Evolutionary conservation across 2,888 invertebrate species (phyloP), one percentile per base, ranked within the genome.

Genomic region (Rhyacophila evoluta): DNA sequence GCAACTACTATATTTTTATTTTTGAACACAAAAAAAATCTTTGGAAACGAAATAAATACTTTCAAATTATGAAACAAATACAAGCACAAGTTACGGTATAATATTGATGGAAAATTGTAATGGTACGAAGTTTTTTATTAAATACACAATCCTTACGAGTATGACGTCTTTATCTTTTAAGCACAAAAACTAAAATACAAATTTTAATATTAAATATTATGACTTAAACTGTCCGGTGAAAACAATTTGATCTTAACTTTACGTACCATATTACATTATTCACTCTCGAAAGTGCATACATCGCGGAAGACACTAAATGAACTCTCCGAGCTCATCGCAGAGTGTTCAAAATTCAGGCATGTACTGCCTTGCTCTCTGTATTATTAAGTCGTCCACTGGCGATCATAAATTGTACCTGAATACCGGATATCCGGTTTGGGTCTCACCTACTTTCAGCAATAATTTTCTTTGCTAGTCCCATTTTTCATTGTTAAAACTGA

Each of bases 311-410:
- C 37, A 72, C 72, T 27, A 37, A 72, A 38, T 38, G 38, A 37
- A 38, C 12, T 38, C 38, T 38, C 37, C 36, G 25, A 38, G 37
- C 38, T 72, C 5, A 38, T 25, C 72, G 38, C 19, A 8, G 29
- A 73, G 39, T 41, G 41, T 73, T 73, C 41, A 73, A 73, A 73
- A 41, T 73, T 68, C 75, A 41, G 77, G 71, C 41, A 41, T 55
- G 38, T 55, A 71, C 69, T 74, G 36, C 12, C 33, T 36, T 41
- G 15, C 77, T 38, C 39, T 38, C 78, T 37, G 29, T 74, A 78
- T 77, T 78, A 78, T 78, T 74, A 78, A 78, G 74, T 78, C 78
- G 25, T 75, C 75, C 39, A 70, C 75, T 15, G 78, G 78, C 67
- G 71, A 74, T 37, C 72, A 75, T 78, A 78, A 78, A 78, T 78